Percentiles rank a stretch among this genome's conserved stretches.
Evolutionary conservation across 2,113 vertebrate species (phyloP).

Genomic region (Oryzias javanicus): DNA sequence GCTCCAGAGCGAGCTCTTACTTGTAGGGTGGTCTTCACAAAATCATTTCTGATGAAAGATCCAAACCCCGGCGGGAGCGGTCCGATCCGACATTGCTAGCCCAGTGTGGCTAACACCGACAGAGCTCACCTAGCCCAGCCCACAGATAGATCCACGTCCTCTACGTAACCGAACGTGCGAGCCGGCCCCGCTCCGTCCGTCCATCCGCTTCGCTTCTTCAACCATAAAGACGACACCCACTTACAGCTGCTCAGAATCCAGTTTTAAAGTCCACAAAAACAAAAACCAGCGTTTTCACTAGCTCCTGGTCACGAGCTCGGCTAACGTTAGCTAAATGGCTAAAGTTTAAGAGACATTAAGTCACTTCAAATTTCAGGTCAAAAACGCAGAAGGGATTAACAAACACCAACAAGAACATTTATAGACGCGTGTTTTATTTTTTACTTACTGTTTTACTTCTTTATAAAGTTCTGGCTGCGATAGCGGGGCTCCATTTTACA

Average conservation of each 20-base stretch:
- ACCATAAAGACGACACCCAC: background rate
- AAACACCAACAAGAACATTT: too few species aligned
- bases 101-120: slow-evolving; percentile 38
- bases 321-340: too few species aligned
- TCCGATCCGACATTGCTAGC: slow-evolving; percentile 61
- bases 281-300: too few species aligned
- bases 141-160: slow-evolving; percentile 29
- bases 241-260: too few species aligned
- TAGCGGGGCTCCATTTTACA: background rate
- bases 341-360: too few species aligned
- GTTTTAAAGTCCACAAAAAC: too few species aligned
- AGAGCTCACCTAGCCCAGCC: slow-evolving; percentile 15
- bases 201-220: background rate
- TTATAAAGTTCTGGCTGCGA: background rate
- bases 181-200: background rate
- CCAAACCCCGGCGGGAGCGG: slow-evolving; percentile 36
- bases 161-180: slow-evolving; percentile 12
- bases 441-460: slow-evolving; percentile 1
- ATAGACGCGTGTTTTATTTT: too few species aligned
- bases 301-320: too few species aligned
- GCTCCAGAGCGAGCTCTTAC: slow-evolving; percentile 32
- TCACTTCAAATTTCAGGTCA: too few species aligned
- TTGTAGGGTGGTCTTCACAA: slow-evolving; percentile 47
- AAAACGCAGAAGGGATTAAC: too few species aligned
- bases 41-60: slow-evolving; percentile 47